These are phyloP conservation scores for Chlorops oryzae DNA, from an alignment of 1,140 invertebrate species.

Conservation along the genomic window DNA sequence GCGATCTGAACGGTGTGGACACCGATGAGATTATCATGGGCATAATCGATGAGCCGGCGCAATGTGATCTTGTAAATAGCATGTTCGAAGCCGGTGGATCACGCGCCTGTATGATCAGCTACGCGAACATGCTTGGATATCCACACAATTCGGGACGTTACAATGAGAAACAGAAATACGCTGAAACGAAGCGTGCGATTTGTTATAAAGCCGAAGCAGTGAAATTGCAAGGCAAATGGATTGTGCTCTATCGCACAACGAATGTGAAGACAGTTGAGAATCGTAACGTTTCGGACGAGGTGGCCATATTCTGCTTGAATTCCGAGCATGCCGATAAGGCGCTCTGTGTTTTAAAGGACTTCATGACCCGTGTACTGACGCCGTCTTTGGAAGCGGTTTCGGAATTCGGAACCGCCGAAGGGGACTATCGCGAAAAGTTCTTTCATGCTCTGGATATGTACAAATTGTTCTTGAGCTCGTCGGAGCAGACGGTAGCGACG, in stretches of 20 bases:
- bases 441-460: slow-evolving; percentile 53
- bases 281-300: slow-evolving; percentile 52
- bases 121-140: slow-evolving; percentile 48
- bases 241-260: slow-evolving; percentile 52
- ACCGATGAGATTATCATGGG: slow-evolving; percentile 58
- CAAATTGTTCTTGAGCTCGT: slow-evolving; percentile 48
- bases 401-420: slow-evolving; percentile 54
- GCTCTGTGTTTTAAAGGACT: slow-evolving; percentile 47
- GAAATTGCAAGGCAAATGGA: slow-evolving; percentile 50
- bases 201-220: slow-evolving; percentile 50
- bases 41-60: slow-evolving; percentile 56
- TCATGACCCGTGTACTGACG: slow-evolving; percentile 49
- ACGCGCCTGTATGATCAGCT: slow-evolving; percentile 51
- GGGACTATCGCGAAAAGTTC: slow-evolving; percentile 52
- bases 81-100: slow-evolving; percentile 51
- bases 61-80: slow-evolving; percentile 54
- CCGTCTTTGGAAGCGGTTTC: slow-evolving; percentile 47
- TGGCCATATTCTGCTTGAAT: slow-evolving; percentile 40
- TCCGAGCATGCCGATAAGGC: slow-evolving; percentile 45
- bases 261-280: slow-evolving; percentile 50
- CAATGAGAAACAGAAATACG: slow-evolving; percentile 36
- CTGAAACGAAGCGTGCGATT: slow-evolving; percentile 49
- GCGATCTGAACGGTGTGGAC: slow-evolving; percentile 54
- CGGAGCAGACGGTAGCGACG: slow-evolving; percentile 22
- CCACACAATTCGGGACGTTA: slow-evolving; percentile 53